phyloP scores from a whole-genome alignment of 2,113 vertebrate species.

The Neotoma lepida region DNA sequence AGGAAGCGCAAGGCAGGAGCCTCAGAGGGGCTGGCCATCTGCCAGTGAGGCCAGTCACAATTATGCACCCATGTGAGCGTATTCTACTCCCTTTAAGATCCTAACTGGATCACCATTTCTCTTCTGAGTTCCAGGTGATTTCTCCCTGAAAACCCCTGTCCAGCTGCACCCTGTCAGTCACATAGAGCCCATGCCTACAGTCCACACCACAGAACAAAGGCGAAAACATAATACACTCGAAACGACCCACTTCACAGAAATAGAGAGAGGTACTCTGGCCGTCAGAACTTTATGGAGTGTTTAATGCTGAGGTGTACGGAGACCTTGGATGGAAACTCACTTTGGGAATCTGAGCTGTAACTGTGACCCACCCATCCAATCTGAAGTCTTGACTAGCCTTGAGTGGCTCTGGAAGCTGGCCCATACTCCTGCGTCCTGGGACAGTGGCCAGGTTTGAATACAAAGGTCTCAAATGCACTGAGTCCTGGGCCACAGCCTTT shows the following conservation, averaged over 20 bases:
- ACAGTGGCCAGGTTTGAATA: background rate
- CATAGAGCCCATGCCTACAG: background rate
- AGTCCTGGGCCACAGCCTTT: background rate
- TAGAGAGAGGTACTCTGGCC: constrained; percentile 71
- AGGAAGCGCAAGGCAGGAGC: background rate
- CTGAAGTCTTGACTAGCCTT: constrained; percentile 42
- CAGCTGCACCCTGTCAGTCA: constrained; percentile 15
- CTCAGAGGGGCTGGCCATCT: background rate
- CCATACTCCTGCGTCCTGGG: background rate
- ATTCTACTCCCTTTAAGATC: background rate
- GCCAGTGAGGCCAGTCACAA: background rate
- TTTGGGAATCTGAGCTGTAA: constrained; percentile 46
- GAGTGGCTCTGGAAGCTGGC: background rate
- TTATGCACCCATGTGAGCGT: background rate
- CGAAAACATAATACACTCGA: constrained; percentile 1
- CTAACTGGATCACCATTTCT: background rate
- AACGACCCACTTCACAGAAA: constrained; percentile 73
- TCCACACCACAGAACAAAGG: constrained; percentile 59
- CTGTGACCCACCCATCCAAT: background rate
- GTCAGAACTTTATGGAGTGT: constrained; percentile 76
- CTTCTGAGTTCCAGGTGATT: background rate
- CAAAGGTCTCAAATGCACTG: background rate
- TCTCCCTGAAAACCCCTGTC: constrained; percentile 53
- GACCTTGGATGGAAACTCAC: constrained; percentile 72
- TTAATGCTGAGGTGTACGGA: constrained; percentile 66